Evolutionary conservation across 2,888 invertebrate genomes (phyloP), one percentile per base, ranked within the genome.

Genomic region (Branchipolynoe longqiensis): DNA sequence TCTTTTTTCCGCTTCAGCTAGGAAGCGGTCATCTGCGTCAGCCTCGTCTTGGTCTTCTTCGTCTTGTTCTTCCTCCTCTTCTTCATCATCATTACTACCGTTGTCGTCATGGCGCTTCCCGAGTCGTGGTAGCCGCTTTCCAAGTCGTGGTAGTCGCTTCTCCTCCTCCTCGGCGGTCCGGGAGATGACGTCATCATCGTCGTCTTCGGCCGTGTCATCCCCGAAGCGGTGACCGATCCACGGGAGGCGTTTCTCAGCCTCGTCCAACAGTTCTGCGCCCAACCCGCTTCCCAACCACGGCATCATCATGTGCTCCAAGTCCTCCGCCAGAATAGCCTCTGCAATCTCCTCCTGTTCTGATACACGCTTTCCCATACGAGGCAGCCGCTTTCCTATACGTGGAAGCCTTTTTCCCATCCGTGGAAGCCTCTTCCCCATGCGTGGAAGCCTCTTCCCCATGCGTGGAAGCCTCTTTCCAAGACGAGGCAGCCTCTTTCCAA

Each of bases 81-180:
- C 31, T 1, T 62, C 62, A 18, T 48, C 48, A 25, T 28, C 62
- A 14, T 62, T 31, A 2, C 18, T 31, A n/a, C 0, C 31, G 14
- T 6, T 40, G 73, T 73, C 73, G 48, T 78, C 78, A 18, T 78
- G 28, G 6, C 78, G 41, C 22, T 78, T 78, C 48, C 78, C 78
- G 14, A 78, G 1, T 14, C 78, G 41, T 0, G 78, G 78, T 3
- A 78, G 78, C 2, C 78, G 25, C 28, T 78, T 78, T 18, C 78
- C 78, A 1, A 73, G 22, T 38, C 73, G 38, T 1, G 73, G 73
- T 73, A 73, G 73, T 28, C 73, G 31, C 25, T 73, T 73, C 3
- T 73, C 73, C 4, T 73, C 73, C n/a, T 73, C 73, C 22, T 73
- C 38, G 2, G 14, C 38, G 6, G 33, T 12, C 6, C 33, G 28